Evolutionary conservation across 2,113 vertebrate genomes (phyloP), one percentile per base, ranked within the genome.

Genomic region (Dicerorhinus sumatrensis): DNA sequence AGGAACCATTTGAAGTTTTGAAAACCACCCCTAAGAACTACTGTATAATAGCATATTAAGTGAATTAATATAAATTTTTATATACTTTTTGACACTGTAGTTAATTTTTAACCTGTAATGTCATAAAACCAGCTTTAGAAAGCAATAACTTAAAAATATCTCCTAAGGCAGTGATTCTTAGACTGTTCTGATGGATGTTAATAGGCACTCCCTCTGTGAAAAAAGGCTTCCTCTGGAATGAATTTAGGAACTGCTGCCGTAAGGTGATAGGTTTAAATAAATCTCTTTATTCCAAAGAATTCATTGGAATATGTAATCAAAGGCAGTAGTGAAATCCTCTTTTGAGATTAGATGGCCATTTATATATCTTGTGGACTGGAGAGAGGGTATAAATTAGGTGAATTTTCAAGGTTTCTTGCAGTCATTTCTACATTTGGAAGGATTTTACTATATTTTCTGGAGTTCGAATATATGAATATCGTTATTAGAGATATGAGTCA

Each of bases 51-150:
- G 31, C 4, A 51, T 70, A 31, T 81, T 70, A 91, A 94, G 36
- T 70, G 39, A 92, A 85, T 96, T 89, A 69, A 39, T 76, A 79
- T 63, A 48, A 56, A 60, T 46, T 91, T 97, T 94, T 20, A 85
- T 91, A 51, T 67, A 69, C 14, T 56, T 77, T 96, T 86, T 95
- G 85, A 85, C 36, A 89, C 5, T 76, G n/a, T 27, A 42, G 16
- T 85, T 96, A 75, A 73, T 91, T 95, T 93, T 94, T 63, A 83
- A 75, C 54, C 13, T 89, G 4, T 92, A 82, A 31, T 90, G 46
- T 72, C 7, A 7, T 79, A 96, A 97, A 95, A 69, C 81, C 5
- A 94, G 11, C 18, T 94, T 91, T 83, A 73, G 73, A 75, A 96
- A 97, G 29, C 73, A 70, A 0, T 94, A 67, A 77, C 80, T 91